Evolutionary conservation across 2,113 vertebrate species (phyloP), one percentile per base, ranked within the genome.

Genomic region (Tachysurus fulvidraco): DNA sequence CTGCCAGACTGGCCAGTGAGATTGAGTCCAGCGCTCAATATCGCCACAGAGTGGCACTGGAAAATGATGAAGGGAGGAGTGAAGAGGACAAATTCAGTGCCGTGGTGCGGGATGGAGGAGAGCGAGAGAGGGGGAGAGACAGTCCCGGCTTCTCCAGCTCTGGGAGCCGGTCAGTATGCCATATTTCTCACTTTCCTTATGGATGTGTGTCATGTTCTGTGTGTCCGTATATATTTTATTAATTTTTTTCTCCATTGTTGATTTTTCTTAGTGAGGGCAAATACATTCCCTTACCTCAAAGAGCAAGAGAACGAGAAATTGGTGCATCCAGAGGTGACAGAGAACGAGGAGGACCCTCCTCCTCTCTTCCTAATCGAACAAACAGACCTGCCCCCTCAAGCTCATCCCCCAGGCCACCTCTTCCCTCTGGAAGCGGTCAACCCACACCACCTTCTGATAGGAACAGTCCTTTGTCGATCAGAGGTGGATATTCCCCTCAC

Each of bases 11-110:
- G 87, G 97, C 97, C 81, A 95, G 92, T 36, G 97, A 98, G 92
- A 98, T 98, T 17, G 97, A 98, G 82, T 95, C 97, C 0, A 98
- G 96, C 60, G 95, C 96, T 3, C 97, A 97, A 91, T 97, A 97
- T 90, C 95, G 97, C 69, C 92, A 95, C 50, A 95, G 97, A 0
- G 96, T 95, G 0, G 91, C 92, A 17, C 94, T 98, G 91, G 97
- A 98, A 91, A 98, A 97, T 0, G 97, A 98, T 0, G 97, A 97
- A 0, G 96, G 96, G 5, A 96, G 95, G 88, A 96, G 93, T 0
- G 97, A 98, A 73, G 97, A 98, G 85, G 97, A 98, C 77, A 97
- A 96, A 82, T 97, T 92, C 92, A 97, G 97, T 0, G 93, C 96
- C 0, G 97, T 98, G 16, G 89, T 93, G 80, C 93, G 97, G 11